Base-by-base conservation (phyloP, 2,113 vertebrate genomes). In the Pampusana beccarii region DNA sequence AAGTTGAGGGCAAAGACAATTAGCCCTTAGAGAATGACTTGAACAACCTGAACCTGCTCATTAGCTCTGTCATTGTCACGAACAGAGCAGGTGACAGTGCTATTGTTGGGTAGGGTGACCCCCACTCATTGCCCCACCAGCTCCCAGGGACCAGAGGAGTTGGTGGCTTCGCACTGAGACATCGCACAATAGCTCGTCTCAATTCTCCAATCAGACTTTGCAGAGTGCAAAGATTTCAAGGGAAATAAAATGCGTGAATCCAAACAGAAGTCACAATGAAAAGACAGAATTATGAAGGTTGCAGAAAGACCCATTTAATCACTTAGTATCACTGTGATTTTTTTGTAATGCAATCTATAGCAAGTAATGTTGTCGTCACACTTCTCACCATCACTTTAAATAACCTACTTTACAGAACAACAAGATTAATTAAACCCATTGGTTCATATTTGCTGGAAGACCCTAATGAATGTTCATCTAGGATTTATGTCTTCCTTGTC, bases 401-500 rank as follows among this genome's bases (percentile, higher is more conserved):
- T 50, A 92, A 58, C 50, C 58, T 74, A 34, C 69, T 91, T 92
- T 71, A 64, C 34, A 67, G 77, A 89, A 91, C 75, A 89, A 84
- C 2, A 44, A 75, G 77, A 87, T 91, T 82, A 94, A 96, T 95
- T 83, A 94, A 94, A 87, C 65, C 73, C 65, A 86, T 95, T 86
- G 88, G 82, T 92, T 88, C 74, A 64, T 36, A 95, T 73, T 82
- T 92, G 60, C 67, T 83, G 60, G 80, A 80, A 80, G n/a, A 88
- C 38, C 25, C 42, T 65, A 83, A 90, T 82, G 73, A 84, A 90
- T 93, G 93, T 92, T 89, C 51, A 46, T 48, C 48, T 46, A 77
- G 65, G 58, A 57, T 87, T 92, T 88, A 80, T 77, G 64, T 65
- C 69, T 75, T 64, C 33, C 78, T 86, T 31, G 21, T 86, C 73